phyloP scores from a whole-genome alignment of 2,113 vertebrate genomes.

The Ondatra zibethicus region DNA sequence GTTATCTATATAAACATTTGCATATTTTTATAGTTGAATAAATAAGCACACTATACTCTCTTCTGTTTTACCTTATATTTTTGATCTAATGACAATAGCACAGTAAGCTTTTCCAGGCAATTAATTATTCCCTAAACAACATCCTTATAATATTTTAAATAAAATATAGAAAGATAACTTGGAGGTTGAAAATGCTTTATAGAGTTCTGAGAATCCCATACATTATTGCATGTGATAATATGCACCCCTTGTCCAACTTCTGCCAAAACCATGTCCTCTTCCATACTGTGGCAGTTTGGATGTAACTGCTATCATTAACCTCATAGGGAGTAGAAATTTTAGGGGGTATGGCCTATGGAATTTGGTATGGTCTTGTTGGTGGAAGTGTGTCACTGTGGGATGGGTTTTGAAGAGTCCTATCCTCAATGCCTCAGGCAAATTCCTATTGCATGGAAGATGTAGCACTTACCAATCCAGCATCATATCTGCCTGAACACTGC shows the following conservation, averaged over 20 bases:
- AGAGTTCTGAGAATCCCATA: not conserved
- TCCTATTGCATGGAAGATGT: not conserved
- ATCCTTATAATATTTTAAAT: not conserved
- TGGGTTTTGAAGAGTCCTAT: not conserved
- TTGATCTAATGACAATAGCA: not conserved
- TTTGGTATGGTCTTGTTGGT: not conserved
- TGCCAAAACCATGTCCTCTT: not conserved
- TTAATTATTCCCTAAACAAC: not conserved
- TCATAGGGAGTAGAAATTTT: not conserved
- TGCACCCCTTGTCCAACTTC: not conserved
- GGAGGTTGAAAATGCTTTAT: not conserved
- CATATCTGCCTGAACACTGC: not conserved
- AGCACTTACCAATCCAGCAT: not conserved
- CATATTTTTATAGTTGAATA: not conserved
- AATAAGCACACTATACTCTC: not conserved
- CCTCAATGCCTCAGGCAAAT: not conserved
- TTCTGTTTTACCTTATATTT: not conserved
- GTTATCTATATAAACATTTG: not conserved
- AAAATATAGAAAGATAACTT: not conserved
- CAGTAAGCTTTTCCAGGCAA: not conserved
- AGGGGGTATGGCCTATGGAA: not conserved
- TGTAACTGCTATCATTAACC: not conserved
- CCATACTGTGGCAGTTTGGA: not conserved
- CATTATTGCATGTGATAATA: not conserved
- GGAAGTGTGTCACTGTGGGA: not conserved